phyloP scores from a whole-genome alignment of 1,140 invertebrate genomes.

The Cardiocondyla obscurior region DNA sequence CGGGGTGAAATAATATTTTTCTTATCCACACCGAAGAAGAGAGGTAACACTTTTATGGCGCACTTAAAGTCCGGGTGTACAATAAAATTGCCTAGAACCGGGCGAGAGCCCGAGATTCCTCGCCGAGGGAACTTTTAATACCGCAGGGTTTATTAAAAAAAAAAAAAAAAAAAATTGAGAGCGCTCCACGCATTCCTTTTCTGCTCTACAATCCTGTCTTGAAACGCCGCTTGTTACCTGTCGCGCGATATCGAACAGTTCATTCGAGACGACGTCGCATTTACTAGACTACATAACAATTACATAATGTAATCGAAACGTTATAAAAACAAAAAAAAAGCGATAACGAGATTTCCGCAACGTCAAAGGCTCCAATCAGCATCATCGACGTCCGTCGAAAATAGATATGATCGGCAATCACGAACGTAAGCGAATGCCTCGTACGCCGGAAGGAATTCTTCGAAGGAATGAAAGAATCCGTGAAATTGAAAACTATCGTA shows the following conservation, averaged over 20 bases:
- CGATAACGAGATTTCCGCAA: conserved; percentile 2
- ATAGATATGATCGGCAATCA: neutral
- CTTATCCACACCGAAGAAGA: neutral
- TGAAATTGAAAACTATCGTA: conserved; percentile 26
- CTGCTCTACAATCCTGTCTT: conserved; percentile 5
- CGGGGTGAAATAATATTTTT: conserved; percentile 28
- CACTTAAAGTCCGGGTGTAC: neutral
- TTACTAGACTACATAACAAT: neutral
- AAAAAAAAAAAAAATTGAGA: neutral
- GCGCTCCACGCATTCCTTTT: neutral
- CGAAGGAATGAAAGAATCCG: conserved; percentile 10
- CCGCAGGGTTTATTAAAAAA: conserved; percentile 42
- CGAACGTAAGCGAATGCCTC: neutral
- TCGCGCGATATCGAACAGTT: neutral
- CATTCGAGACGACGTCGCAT: neutral
- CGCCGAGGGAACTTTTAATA: conserved; percentile 36
- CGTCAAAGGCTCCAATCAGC: neutral
- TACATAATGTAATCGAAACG: neutral
- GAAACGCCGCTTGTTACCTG: neutral
- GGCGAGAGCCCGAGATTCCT: conserved; percentile 12
- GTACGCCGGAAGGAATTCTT: neutral
- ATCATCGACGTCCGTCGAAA: neutral
- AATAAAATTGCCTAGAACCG: conserved; percentile 3
- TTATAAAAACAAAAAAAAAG: neutral
- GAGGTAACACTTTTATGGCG: conserved; percentile 15